Conservation (phyloP, 2,888 invertebrate species). For the Pyrgus malvae region DNA sequence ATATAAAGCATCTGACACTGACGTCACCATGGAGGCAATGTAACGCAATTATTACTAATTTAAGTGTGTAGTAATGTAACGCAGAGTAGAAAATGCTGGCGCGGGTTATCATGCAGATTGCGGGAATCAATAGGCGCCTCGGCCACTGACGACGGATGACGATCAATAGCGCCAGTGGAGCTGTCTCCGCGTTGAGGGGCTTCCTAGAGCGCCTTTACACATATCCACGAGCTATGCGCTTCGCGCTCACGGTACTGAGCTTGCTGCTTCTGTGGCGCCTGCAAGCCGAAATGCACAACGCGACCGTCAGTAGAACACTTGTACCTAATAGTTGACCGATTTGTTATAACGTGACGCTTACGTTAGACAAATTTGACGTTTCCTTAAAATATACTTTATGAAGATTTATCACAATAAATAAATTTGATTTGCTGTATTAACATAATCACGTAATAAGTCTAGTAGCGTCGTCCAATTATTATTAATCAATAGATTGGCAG, state of each 20-base stretch:
- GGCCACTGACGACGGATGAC: slow-evolving; percentile 79
- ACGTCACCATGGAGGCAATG: slow-evolving; percentile 24
- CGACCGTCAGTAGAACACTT: too few relatives aligned
- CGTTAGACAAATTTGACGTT: too few relatives aligned
- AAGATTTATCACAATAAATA: too few relatives aligned
- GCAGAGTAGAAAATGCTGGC: slow-evolving; percentile 65
- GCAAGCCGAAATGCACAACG: slow-evolving; percentile 16
- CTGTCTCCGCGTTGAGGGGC: slow-evolving; percentile 80
- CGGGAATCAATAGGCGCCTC: slow-evolving; percentile 80
- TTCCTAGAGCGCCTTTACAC: slow-evolving; percentile 79
- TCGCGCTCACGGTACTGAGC: slow-evolving; percentile 37
- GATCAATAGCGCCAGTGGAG: slow-evolving; percentile 79
- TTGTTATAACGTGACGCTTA: too few relatives aligned
- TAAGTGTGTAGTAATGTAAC: slow-evolving; percentile 56
- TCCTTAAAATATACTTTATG: too few relatives aligned
- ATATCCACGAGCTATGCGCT: slow-evolving; percentile 68
- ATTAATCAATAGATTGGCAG: too few relatives aligned
- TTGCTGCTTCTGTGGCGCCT: slow-evolving; percentile 21
- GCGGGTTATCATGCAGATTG: slow-evolving; percentile 81
- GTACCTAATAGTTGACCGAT: too few relatives aligned
- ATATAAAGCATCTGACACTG: not conserved
- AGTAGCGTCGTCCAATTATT: too few relatives aligned
- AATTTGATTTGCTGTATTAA: too few relatives aligned
- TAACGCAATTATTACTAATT: slow-evolving; percentile 43
- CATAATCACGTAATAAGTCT: too few relatives aligned